A percentile compares a stretch with the other conserved stretches of the same genome.
Evolutionary conservation across 2,113 vertebrate species (phyloP).

Genomic region (Empidonax traillii): DNA sequence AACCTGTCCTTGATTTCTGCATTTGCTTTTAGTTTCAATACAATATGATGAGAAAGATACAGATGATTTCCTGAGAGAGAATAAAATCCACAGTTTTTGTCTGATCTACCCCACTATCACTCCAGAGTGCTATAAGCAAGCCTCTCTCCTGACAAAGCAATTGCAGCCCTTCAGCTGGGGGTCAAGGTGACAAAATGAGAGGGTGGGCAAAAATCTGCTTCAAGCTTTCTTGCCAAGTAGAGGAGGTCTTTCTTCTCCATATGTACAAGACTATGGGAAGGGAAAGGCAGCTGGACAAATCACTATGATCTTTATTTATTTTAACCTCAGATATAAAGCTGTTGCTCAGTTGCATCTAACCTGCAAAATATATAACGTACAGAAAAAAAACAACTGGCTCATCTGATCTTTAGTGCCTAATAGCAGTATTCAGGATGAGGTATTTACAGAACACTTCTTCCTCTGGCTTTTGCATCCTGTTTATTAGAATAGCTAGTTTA

Average conservation of each 20-base stretch:
- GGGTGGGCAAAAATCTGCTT: not conserved
- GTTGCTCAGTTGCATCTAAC: not conserved
- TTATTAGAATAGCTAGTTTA: not conserved
- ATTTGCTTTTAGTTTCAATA: not conserved
- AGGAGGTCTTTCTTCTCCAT: not conserved
- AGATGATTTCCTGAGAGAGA: not conserved
- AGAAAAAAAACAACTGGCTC: not conserved
- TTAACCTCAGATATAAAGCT: rapidly evolving
- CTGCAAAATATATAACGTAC: rapidly evolving
- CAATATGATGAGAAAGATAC: not conserved
- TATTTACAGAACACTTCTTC: not conserved
- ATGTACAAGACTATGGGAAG: not conserved
- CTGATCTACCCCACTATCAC: not conserved
- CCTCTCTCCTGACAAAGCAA: rapidly evolving
- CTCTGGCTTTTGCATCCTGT: not conserved
- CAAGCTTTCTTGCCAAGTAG: not conserved
- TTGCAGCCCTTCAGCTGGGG: not conserved
- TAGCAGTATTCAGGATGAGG: not conserved
- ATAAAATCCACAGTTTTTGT: not conserved
- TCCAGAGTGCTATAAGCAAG: not conserved
- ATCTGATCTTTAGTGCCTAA: not conserved
- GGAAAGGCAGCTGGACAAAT: not conserved
- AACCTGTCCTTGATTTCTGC: not conserved
- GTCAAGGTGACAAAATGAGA: not conserved
- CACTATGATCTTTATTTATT: not conserved